These are phyloP conservation scores for Chelonoidis abingdonii DNA, from an alignment of 2,113 vertebrate genomes.

Conservation along the genomic window DNA sequence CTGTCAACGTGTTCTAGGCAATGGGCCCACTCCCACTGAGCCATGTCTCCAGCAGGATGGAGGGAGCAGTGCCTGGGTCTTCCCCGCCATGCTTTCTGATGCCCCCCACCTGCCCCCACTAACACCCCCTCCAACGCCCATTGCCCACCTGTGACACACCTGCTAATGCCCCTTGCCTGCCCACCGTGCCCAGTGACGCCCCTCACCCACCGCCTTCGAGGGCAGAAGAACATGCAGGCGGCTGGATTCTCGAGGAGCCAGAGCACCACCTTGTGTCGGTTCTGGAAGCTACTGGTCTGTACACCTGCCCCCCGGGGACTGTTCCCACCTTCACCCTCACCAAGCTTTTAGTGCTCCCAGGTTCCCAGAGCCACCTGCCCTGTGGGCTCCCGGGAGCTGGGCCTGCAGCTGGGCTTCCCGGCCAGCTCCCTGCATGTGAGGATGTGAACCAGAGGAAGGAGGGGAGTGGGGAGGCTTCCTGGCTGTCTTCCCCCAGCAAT, in stretches of 20 bases:
- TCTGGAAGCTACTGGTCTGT: not conserved
- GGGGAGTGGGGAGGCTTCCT: not conserved
- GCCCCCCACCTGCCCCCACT: too few species aligned
- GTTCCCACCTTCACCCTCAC: not conserved
- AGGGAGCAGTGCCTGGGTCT: too few species aligned
- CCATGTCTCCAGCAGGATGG: too few species aligned
- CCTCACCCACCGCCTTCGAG: not conserved
- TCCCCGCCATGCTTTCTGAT: too few species aligned
- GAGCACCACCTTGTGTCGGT: not conserved
- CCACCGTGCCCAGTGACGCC: not conserved
- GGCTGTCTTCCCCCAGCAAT: too few species aligned
- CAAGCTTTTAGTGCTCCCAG: too few species aligned
- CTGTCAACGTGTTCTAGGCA: too few species aligned
- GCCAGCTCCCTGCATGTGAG: not conserved
- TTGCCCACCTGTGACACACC: too few species aligned
- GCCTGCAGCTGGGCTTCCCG: not conserved
- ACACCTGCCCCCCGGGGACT: too few species aligned
- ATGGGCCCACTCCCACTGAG: too few species aligned
- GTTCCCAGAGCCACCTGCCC: not conserved
- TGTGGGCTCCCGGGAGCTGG: not conserved
- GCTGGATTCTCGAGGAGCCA: not conserved
- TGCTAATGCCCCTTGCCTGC: too few species aligned
- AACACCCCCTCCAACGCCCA: too few species aligned
- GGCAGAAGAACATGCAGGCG: accelerated
- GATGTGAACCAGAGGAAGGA: not conserved